Conservation (phyloP, 1,140 invertebrate species). For the Zophobas morio region DNA sequence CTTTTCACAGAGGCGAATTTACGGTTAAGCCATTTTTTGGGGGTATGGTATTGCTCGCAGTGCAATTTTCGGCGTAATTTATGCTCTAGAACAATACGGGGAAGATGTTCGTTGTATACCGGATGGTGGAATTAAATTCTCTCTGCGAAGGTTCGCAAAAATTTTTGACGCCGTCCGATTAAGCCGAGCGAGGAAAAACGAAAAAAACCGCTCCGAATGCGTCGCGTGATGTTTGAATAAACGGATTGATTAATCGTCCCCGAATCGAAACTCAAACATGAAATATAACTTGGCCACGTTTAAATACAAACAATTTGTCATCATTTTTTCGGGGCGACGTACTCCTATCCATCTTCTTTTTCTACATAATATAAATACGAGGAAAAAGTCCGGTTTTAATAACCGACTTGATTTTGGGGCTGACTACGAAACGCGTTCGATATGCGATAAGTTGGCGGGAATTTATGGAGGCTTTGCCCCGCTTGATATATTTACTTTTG, state of each 20-base stretch:
- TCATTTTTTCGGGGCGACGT: slow-evolving; percentile 33
- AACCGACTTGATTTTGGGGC: slow-evolving; percentile 28
- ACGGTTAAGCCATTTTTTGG: slow-evolving; percentile 30
- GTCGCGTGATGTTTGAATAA: slow-evolving; percentile 40
- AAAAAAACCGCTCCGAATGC: slow-evolving; percentile 19
- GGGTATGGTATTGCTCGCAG: slow-evolving; percentile 6
- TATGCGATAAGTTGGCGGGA: slow-evolving; percentile 34
- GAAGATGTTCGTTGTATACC: slow-evolving; percentile 19
- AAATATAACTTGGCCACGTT: slow-evolving; percentile 33
- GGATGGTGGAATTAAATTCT: slow-evolving; percentile 34
- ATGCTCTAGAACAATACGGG: slow-evolving; percentile 29
- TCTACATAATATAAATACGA: slow-evolving; percentile 6
- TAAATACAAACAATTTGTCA: slow-evolving; percentile 42
- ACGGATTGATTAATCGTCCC: slow-evolving; percentile 35
- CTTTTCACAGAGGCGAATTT: slow-evolving; percentile 19
- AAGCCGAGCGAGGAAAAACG: not conserved
- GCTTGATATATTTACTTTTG: slow-evolving; percentile 41
- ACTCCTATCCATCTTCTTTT: slow-evolving; percentile 32
- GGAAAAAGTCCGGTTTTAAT: slow-evolving; percentile 20
- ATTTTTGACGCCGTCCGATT: slow-evolving; percentile 21
- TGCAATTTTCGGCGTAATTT: slow-evolving; percentile 29
- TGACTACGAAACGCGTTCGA: slow-evolving; percentile 24
- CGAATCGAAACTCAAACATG: slow-evolving; percentile 38
- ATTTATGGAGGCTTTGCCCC: slow-evolving; percentile 32
- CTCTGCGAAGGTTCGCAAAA: slow-evolving; percentile 19